These are phyloP conservation scores for Chaunax sp. DNA, from an alignment of 2,797 vertebrate species.

Conservation along the genomic window DNA sequence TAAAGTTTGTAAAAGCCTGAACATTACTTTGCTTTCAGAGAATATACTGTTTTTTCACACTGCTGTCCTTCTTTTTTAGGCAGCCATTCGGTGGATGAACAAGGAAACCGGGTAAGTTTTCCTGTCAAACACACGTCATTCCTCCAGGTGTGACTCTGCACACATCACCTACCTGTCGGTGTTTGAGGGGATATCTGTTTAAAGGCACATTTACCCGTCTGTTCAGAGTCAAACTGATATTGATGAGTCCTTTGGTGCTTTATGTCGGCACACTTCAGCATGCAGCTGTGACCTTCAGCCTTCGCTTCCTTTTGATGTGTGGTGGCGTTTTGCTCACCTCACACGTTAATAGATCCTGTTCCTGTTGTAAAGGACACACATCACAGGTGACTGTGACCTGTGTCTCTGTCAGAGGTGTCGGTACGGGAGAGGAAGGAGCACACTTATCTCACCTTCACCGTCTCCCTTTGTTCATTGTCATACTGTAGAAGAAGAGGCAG, in stretches of 20 bases:
- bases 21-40: too few species aligned
- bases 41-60: not conserved
- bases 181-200: not conserved
- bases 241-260: too few species aligned
- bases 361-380: slow-evolving; percentile 42
- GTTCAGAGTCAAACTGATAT: not conserved
- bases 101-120: slow-evolving; percentile 85
- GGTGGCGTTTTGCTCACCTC: not conserved
- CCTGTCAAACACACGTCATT: not conserved
- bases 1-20: too few species aligned
- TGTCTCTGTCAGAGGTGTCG: slow-evolving; percentile 27
- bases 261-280: slow-evolving; percentile 28
- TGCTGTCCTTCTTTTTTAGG: slow-evolving; percentile 72
- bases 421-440: slow-evolving; percentile 45
- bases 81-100: slow-evolving; percentile 89
- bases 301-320: not conserved
- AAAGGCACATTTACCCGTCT: not conserved
- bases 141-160: not conserved
- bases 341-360: slow-evolving; percentile 4
- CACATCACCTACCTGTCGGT: not conserved
- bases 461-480: not conserved
- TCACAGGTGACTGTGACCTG: slow-evolving; percentile 10
- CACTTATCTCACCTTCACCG: slow-evolving; percentile 51
- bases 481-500: not conserved
- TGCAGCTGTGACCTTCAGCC: not conserved